Conservation (phyloP, 30 jellyfish, hydroid and myxozoan genomes). For the Hydractinia echinata region DNA sequence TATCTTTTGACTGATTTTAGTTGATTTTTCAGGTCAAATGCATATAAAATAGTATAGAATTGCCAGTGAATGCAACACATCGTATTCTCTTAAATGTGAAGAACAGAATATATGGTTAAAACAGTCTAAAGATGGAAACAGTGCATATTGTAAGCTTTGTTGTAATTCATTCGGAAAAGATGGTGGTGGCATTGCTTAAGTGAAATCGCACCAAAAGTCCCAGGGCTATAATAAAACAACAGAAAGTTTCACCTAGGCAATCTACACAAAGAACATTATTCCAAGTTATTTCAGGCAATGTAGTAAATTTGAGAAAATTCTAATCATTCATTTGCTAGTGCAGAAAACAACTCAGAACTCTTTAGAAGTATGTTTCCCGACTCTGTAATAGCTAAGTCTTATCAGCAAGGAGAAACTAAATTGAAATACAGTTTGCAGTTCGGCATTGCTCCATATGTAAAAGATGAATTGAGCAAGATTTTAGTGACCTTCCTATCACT, state of each 20-base stretch:
- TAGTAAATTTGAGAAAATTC: no score
- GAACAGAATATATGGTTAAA: constrained; percentile 4
- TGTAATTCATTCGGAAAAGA: no score
- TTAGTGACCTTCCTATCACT: neutral
- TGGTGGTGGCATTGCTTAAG: no score
- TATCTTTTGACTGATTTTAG: constrained; percentile 7
- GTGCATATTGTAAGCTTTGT: neutral
- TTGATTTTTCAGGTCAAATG: constrained; percentile 8
- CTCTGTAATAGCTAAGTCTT: constrained; percentile 7
- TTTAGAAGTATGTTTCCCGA: constrained; percentile 9
- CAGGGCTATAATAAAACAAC: no score
- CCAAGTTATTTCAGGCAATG: no score
- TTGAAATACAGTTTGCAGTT: neutral
- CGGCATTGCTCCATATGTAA: no score
- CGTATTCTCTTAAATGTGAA: constrained; percentile 3
- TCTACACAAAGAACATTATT: no score
- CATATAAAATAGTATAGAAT: neutral
- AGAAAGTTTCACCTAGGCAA: no score
- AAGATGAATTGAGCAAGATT: no score
- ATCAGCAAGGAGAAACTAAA: neutral
- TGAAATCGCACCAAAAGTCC: no score
- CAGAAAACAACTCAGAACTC: constrained; percentile 7
- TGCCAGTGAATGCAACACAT: constrained; percentile 1
- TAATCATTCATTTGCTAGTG: no score
- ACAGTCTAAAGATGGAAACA: constrained; percentile 9